These are phyloP conservation scores for Sinocyclocheilus rhinocerous DNA, from an alignment of 2,113 vertebrate species.

Conservation along the genomic window DNA sequence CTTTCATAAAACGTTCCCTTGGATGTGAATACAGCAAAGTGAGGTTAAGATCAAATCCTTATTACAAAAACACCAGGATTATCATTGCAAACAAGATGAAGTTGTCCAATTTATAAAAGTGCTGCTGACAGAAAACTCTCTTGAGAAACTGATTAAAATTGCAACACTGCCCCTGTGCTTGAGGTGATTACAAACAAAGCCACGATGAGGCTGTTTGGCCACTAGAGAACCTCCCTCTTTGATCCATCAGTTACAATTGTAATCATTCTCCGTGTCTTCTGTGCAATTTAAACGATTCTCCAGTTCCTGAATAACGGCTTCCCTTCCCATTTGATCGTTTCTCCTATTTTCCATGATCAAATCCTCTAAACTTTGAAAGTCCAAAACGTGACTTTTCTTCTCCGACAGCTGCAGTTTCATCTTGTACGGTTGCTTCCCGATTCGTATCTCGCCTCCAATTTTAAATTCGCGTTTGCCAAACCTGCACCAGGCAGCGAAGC, in stretches of 20 bases:
- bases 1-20: background rate
- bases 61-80: background rate
- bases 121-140: background rate
- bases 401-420: conserved; percentile 87
- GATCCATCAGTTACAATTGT: conserved; percentile 69
- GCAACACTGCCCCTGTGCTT: background rate
- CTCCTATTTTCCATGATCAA: conserved; percentile 94
- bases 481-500: conserved; percentile 98
- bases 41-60: background rate
- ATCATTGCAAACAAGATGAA: background rate
- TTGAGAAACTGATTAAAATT: conserved; percentile 1
- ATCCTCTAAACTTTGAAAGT: conserved; percentile 98
- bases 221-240: conserved; percentile 42
- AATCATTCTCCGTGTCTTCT: conserved; percentile 75
- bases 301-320: conserved; percentile 88
- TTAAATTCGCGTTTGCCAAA: conserved; percentile 95
- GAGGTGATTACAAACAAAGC: conserved; percentile 11
- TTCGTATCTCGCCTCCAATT: conserved; percentile 93
- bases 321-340: conserved; percentile 91
- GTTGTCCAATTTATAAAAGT: conserved; percentile 3
- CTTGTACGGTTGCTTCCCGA: conserved; percentile 97
- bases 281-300: conserved; percentile 86
- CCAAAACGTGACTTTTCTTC: conserved; percentile 89
- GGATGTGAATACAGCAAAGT: background rate
- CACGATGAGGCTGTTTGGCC: background rate